These are phyloP conservation scores for Hedychridium roseum DNA, from an alignment of 2,888 invertebrate species.

Conservation along the genomic window DNA sequence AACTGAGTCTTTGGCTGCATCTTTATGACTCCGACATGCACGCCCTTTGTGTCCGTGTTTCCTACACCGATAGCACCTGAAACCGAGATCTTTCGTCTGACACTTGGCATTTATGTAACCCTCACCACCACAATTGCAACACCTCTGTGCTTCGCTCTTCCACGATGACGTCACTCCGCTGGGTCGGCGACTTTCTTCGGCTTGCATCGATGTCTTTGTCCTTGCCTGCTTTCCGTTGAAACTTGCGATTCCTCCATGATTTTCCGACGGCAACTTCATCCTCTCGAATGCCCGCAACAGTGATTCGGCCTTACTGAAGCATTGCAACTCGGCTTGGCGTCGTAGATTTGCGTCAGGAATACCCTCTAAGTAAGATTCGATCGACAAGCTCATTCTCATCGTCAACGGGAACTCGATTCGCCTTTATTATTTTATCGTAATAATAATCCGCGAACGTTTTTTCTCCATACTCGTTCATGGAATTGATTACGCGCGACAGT, in stretches of 20 bases:
- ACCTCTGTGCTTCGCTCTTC: slow-evolving; percentile 7
- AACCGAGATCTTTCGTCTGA: slow-evolving; percentile 23
- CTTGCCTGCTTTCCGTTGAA: slow-evolving; percentile 1
- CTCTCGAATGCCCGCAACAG: slow-evolving; percentile 26
- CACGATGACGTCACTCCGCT: slow-evolving; percentile 1
- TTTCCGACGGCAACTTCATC: slow-evolving; percentile 5
- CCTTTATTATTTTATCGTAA: slow-evolving; percentile 21
- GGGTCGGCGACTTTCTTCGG: slow-evolving; percentile 2
- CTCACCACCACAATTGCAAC: slow-evolving; percentile 32
- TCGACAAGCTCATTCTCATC: slow-evolving; percentile 22
- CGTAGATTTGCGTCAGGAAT: slow-evolving; percentile 22
- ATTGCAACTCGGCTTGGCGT: slow-evolving; percentile 22
- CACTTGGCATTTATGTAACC: slow-evolving; percentile 25
- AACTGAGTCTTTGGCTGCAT: not conserved
- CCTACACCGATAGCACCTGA: slow-evolving; percentile 32
- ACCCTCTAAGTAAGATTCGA: slow-evolving; percentile 22
- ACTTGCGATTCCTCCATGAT: not conserved
- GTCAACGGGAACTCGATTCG: slow-evolving; percentile 18
- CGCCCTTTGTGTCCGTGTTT: slow-evolving; percentile 30
- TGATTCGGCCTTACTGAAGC: slow-evolving; percentile 14
- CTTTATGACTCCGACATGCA: slow-evolving; percentile 17
- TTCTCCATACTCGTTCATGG: slow-evolving; percentile 24
- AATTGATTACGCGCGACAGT: slow-evolving; percentile 11
- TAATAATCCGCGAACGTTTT: slow-evolving; percentile 19
- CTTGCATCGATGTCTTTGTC: slow-evolving; percentile 3